phyloP scores from a whole-genome alignment of 2,888 invertebrate genomes.

The Spodoptera exigua region DNA sequence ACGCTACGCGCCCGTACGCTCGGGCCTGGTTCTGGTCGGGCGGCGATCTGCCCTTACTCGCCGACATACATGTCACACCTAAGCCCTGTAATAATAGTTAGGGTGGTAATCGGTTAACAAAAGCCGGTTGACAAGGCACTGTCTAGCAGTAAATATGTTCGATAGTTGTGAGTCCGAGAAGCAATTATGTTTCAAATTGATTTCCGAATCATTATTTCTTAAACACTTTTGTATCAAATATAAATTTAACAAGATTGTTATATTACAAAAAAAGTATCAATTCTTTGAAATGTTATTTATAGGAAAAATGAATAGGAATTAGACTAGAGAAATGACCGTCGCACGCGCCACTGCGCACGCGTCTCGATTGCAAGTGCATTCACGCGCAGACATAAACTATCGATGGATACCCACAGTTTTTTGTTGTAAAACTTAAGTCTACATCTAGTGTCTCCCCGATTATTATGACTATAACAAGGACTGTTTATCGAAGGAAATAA shows the following conservation, averaged over 20 bases:
- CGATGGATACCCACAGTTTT: conserved; percentile 28
- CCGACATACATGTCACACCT: no score
- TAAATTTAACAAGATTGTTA: conserved; percentile 8
- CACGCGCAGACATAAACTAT: conserved; percentile 29
- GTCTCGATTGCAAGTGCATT: conserved; percentile 45
- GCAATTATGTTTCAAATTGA: no score
- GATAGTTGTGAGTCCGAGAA: no score
- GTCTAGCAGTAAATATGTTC: no score
- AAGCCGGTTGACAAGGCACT: no score
- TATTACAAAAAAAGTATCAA: conserved; percentile 23
- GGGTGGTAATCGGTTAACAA: no score
- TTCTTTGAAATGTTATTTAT: conserved; percentile 33
- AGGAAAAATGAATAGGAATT: conserved; percentile 46
- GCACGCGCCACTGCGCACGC: conserved; percentile 51
- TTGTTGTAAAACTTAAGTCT: conserved; percentile 24
- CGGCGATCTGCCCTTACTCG: no score
- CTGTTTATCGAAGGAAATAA: not conserved
- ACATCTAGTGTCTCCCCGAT: conserved; percentile 13
- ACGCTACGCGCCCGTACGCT: no score
- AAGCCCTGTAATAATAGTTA: no score
- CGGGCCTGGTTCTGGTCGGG: no score
- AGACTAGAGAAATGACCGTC: conserved; percentile 55
- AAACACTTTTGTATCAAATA: not conserved
- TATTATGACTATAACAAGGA: not conserved
- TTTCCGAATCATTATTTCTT: no score